Percentiles rank a stretch among this genome's conserved stretches.
Evolutionary conservation across 2,113 vertebrate genomes (phyloP).

Genomic region (Polypterus bichir): DNA sequence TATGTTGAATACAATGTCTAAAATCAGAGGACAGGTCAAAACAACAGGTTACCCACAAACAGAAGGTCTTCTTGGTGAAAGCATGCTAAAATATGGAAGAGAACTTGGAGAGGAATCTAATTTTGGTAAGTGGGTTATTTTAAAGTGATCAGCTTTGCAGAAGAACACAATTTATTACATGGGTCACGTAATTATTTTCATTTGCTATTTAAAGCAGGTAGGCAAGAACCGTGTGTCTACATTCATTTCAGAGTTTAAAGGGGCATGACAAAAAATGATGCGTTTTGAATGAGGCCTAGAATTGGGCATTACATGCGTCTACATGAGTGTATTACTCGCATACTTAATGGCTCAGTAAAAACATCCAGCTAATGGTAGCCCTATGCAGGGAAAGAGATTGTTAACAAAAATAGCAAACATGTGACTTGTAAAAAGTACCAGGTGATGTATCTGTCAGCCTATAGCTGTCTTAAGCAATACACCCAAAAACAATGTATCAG

Average conservation of each 20-base stretch:
- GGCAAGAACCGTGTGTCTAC: not conserved
- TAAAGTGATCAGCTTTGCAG: too few species aligned
- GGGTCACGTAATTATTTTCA: not conserved
- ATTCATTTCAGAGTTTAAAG: not conserved
- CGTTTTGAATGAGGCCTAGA: too few species aligned
- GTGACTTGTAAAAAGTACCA: too few species aligned
- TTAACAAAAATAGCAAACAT: too few species aligned
- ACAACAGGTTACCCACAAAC: slow-evolving; percentile 81
- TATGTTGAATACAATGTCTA: slow-evolving; percentile 86
- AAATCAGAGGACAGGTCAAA: slow-evolving; percentile 86
- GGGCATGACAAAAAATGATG: too few species aligned
- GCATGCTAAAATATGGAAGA: slow-evolving; percentile 76
- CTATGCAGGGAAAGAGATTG: too few species aligned
- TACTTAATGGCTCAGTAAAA: not conserved
- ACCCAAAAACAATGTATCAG: too few species aligned
- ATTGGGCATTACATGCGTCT: slow-evolving; percentile 5
- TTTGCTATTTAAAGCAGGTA: slow-evolving; percentile 1
- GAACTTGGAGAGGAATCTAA: slow-evolving; percentile 76
- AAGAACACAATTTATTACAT: not conserved
- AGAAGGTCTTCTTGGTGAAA: slow-evolving; percentile 81
- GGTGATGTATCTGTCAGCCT: too few species aligned
- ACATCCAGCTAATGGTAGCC: too few species aligned
- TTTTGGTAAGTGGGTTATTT: slow-evolving; percentile 59
- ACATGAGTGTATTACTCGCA: not conserved
- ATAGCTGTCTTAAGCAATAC: too few species aligned